Evolutionary conservation across 2,797 vertebrate genomes (phyloP).

Genomic region (Numenius phaeopus): DNA sequence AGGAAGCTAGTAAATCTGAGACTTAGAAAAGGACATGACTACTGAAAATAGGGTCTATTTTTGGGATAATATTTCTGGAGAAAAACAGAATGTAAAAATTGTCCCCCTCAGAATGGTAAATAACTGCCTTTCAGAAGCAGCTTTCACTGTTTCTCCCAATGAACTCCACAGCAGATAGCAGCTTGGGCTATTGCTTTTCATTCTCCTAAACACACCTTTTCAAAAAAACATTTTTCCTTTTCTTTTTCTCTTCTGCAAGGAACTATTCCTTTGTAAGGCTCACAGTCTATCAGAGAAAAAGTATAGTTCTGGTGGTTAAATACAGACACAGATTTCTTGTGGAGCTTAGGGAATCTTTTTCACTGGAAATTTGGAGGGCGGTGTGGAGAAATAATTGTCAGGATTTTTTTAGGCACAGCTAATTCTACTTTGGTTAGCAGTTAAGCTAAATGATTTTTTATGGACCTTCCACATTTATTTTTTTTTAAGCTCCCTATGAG

Average conservation of each 20-base stretch:
- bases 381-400: neutral
- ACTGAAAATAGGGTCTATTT: neutral
- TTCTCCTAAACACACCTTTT: neutral
- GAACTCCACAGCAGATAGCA: neutral
- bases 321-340: neutral
- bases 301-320: neutral
- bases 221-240: conserved; percentile 1
- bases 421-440: neutral
- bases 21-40: neutral
- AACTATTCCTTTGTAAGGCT: neutral
- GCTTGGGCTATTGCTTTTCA: neutral
- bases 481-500: neutral
- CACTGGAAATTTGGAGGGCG: neutral
- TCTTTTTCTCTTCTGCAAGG: neutral
- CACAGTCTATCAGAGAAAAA: neutral
- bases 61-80: neutral
- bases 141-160: neutral
- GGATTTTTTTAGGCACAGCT: neutral
- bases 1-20: neutral
- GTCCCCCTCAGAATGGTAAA: neutral
- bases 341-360: neutral
- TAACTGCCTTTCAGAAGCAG: conserved; percentile 42
- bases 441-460: neutral
- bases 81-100: neutral
- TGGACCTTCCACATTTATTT: neutral